A percentile compares a stretch with the other conserved stretches of the same genome.
phyloP scores from a whole-genome alignment of 2,113 vertebrate species.

The Erpornis zantholeuca region DNA sequence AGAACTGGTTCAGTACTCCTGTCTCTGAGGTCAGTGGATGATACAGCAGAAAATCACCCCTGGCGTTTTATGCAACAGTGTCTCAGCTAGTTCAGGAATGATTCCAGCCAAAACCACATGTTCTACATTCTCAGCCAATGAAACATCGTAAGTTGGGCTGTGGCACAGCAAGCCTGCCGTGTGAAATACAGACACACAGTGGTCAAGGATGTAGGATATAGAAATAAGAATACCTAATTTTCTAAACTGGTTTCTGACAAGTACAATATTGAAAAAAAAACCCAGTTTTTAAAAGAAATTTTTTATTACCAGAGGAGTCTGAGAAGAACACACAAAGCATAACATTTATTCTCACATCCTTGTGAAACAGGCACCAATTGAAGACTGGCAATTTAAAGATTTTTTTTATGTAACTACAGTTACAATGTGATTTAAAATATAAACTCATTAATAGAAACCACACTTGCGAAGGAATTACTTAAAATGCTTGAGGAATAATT shows the following conservation, averaged over 20 bases:
- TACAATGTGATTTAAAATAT: background rate
- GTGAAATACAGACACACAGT: background rate
- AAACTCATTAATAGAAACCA: background rate
- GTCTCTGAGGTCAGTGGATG: constrained; percentile 44
- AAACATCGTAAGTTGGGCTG: background rate
- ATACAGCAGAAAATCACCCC: constrained; percentile 22
- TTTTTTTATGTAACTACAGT: background rate
- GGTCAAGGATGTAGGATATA: background rate
- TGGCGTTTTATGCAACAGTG: background rate
- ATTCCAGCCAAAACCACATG: constrained; percentile 47
- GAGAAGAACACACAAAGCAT: background rate
- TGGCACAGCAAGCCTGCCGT: background rate
- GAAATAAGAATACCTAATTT: background rate
- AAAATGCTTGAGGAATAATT: background rate
- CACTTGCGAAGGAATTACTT: background rate
- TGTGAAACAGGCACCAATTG: background rate
- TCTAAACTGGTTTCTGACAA: background rate
- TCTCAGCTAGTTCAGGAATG: background rate
- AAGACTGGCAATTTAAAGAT: background rate
- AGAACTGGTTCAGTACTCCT: background rate
- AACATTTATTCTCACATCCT: background rate
- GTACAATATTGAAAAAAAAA: background rate
- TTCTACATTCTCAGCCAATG: constrained; percentile 57
- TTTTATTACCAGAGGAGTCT: background rate
- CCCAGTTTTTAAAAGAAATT: too few relatives aligned